Percentiles rank a stretch among this genome's conserved stretches.
Evolutionary conservation across 2,888 invertebrate species (phyloP).

Genomic region (Liopterus haemorrhoidalis): DNA sequence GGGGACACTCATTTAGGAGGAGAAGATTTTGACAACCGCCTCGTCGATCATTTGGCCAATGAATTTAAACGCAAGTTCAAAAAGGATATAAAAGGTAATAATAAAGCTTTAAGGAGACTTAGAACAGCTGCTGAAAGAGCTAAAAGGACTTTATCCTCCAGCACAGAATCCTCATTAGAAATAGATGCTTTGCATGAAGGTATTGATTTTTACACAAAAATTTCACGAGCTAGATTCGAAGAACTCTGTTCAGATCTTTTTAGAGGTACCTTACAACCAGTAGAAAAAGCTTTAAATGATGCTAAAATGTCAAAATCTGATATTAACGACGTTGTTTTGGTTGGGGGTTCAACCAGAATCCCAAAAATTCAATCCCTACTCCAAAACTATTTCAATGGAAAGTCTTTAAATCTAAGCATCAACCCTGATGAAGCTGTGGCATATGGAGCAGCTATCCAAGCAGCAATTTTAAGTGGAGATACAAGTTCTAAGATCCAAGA

Average conservation of each 20-base stretch:
- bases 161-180: constrained; percentile 50
- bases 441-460: constrained; percentile 70
- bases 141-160: constrained; percentile 49
- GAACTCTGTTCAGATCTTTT: constrained; percentile 69
- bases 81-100: constrained; percentile 47
- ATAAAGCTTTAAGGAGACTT: constrained; percentile 46
- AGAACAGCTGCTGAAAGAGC: constrained; percentile 51
- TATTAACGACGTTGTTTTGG: constrained; percentile 74
- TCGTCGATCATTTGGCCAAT: constrained; percentile 53
- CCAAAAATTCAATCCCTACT: constrained; percentile 72
- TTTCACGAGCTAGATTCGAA: constrained; percentile 72
- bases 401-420: constrained; percentile 65
- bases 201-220: constrained; percentile 57
- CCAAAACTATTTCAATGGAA: constrained; percentile 70
- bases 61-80: constrained; percentile 52
- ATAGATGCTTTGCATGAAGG: constrained; percentile 50
- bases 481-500: constrained; percentile 54
- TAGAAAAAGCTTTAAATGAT: constrained; percentile 71
- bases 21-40: constrained; percentile 58
- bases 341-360: constrained; percentile 76
- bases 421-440: constrained; percentile 80
- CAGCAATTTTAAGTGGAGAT: constrained; percentile 64
- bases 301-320: constrained; percentile 69
- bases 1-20: constrained; percentile 81
- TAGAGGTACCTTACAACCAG: constrained; percentile 66